Evolutionary conservation across 2,888 invertebrate species (phyloP).

Genomic region (Dascillus cervinus): DNA sequence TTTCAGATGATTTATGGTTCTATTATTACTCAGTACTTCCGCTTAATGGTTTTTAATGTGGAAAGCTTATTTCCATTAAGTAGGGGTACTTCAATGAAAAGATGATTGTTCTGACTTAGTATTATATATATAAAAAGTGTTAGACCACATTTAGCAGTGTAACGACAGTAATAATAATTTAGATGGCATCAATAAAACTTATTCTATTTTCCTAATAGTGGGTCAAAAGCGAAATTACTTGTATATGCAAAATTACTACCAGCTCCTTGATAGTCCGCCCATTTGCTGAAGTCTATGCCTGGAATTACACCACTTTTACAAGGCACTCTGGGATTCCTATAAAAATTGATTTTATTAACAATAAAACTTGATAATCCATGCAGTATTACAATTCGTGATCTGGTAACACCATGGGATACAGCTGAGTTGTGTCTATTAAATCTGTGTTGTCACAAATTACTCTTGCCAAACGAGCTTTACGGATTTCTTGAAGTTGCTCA

Average conservation of each 20-base stretch:
- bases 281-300: constrained; percentile 79
- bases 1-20: no score
- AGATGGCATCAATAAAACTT: constrained; percentile 13
- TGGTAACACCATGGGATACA: constrained; percentile 86
- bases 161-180: constrained; percentile 7
- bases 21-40: no score
- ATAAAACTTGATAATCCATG: no score
- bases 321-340: constrained; percentile 86
- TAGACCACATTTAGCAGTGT: no score
- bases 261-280: constrained; percentile 62
- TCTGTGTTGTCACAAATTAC: constrained; percentile 90
- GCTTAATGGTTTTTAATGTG: no score
- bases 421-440: constrained; percentile 81
- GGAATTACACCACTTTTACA: constrained; percentile 85
- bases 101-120: no score
- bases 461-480: constrained; percentile 72
- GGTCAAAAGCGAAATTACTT: constrained; percentile 54
- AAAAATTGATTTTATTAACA: no score
- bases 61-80: no score
- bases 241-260: constrained; percentile 37
- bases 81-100: no score
- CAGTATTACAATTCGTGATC: constrained; percentile 87
- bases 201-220: constrained; percentile 31
- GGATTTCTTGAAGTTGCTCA: constrained; percentile 76
- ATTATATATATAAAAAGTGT: no score